Evolutionary conservation across 2,113 vertebrate species (phyloP).

Genomic region (Strigops habroptila): DNA sequence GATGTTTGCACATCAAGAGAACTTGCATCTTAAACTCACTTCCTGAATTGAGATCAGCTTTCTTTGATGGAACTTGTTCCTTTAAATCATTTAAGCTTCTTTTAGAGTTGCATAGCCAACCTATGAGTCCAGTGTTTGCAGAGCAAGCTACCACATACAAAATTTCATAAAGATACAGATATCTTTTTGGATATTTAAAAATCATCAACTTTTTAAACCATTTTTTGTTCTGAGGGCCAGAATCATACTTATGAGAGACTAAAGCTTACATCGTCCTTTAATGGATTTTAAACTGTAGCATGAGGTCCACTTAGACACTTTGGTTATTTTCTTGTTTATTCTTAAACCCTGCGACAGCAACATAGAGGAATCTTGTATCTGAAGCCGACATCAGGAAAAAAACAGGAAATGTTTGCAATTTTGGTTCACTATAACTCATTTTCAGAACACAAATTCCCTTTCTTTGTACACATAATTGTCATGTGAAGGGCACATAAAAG

Average conservation of each 20-base stretch:
- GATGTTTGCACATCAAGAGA: not conserved
- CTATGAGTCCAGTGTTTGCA: not conserved
- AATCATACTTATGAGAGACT: not conserved
- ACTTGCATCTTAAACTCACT: not conserved
- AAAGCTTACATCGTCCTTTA: not conserved
- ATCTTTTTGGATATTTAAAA: not conserved
- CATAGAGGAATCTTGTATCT: not conserved
- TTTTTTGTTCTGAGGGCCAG: not conserved
- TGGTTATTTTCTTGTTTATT: conserved; percentile 14
- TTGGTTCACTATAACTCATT: conserved; percentile 39
- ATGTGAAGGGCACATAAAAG: conserved; percentile 14
- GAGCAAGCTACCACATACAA: not conserved
- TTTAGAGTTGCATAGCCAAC: not conserved
- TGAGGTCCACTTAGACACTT: not conserved
- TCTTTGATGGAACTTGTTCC: not conserved
- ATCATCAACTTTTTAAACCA: not conserved
- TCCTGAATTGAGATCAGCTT: not conserved
- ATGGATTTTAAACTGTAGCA: not conserved
- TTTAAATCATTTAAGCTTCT: not conserved
- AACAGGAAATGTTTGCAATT: conserved; percentile 39
- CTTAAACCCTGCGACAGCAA: not conserved
- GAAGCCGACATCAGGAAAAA: not conserved
- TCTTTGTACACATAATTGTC: not conserved
- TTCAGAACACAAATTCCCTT: conserved; percentile 11
- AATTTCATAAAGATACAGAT: not conserved